A percentile compares a stretch with the other conserved stretches of the same genome.
These are phyloP conservation scores for Papilio polytes DNA, from an alignment of 1,140 invertebrate genomes.

Conservation along the genomic window DNA sequence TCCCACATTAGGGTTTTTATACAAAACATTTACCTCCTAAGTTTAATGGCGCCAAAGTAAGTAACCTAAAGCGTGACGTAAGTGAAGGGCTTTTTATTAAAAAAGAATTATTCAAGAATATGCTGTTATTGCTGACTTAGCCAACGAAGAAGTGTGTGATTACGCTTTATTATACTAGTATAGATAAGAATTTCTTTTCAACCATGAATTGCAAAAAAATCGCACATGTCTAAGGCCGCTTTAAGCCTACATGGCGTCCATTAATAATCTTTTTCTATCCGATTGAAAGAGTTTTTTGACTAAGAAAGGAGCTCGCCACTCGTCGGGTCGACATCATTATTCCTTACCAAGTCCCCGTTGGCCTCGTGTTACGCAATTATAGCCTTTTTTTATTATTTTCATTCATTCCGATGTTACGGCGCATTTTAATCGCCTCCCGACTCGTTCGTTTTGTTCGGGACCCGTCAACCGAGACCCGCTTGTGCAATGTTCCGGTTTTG, in stretches of 20 bases:
- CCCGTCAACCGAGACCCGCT: conserved; percentile 77
- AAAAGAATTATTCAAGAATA: too few relatives aligned
- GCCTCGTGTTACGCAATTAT: conserved; percentile 71
- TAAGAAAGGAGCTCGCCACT: not conserved
- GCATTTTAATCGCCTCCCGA: conserved; percentile 67
- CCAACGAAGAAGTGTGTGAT: too few relatives aligned
- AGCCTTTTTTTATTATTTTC: conserved; percentile 68
- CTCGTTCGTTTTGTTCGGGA: conserved; percentile 75
- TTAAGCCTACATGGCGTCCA: not conserved
- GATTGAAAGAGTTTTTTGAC: conserved; percentile 15
- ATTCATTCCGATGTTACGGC: conserved; percentile 72
- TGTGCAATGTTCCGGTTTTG: conserved; percentile 73
- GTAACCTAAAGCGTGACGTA: too few relatives aligned
- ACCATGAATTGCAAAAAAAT: not conserved
- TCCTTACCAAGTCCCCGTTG: conserved; percentile 49
- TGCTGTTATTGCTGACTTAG: too few relatives aligned
- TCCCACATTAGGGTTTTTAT: too few relatives aligned
- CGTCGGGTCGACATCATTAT: conserved; percentile 37
- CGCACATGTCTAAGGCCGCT: not conserved
- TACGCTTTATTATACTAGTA: too few relatives aligned
- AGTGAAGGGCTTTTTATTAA: too few relatives aligned
- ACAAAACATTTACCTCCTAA: too few relatives aligned
- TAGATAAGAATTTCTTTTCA: too few relatives aligned
- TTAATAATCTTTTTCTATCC: conserved; percentile 15
- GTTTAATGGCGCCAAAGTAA: too few relatives aligned